phyloP scores from a whole-genome alignment of 2,797 vertebrate genomes.

The Arrhamphus sclerolepis region DNA sequence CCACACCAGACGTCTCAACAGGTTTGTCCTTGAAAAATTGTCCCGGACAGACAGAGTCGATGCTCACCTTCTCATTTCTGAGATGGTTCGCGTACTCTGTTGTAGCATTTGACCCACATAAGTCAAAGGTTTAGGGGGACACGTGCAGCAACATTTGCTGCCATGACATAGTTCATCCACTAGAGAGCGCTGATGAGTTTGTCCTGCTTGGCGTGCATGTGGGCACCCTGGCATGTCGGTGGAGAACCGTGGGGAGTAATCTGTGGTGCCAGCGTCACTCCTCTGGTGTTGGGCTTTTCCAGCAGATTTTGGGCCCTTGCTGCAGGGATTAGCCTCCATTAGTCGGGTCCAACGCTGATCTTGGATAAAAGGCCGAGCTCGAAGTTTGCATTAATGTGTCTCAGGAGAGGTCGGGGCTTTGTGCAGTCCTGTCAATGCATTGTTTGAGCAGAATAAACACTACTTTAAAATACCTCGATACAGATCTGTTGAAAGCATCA shows the following conservation, averaged over 20 bases:
- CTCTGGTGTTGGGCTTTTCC: neutral
- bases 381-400: neutral
- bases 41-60: constrained; percentile 27
- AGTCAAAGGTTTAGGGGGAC: neutral
- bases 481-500: too few relatives aligned
- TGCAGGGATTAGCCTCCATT: neutral
- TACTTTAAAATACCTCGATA: too few relatives aligned
- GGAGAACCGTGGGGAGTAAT: neutral
- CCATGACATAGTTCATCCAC: constrained; percentile 13
- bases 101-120: neutral
- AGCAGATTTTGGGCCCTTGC: neutral
- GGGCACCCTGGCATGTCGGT: neutral
- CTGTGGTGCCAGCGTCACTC: neutral
- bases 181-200: constrained; percentile 24
- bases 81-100: neutral
- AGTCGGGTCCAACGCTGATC: constrained; percentile 1
- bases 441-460: too few relatives aligned
- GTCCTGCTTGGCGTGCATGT: neutral
- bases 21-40: constrained; percentile 72
- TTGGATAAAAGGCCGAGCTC: neutral
- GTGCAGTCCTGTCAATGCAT: neutral
- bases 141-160: neutral
- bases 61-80: constrained; percentile 10
- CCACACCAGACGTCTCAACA: constrained; percentile 59
- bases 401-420: neutral